These are phyloP conservation scores for Drosophila serrata DNA, from an alignment of 1,140 invertebrate genomes.

Conservation along the genomic window DNA sequence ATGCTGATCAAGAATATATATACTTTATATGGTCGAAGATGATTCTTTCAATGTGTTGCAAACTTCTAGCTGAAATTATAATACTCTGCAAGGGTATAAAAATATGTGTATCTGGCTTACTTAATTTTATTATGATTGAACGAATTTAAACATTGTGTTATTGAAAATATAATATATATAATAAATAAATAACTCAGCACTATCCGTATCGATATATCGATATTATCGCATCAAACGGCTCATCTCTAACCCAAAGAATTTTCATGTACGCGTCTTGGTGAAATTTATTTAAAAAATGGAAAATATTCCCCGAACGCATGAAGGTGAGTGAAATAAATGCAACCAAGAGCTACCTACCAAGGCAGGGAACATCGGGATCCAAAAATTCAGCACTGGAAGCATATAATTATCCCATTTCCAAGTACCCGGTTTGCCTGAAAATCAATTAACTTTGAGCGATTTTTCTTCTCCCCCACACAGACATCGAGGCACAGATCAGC, in stretches of 20 bases:
- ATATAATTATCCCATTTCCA: too few species aligned
- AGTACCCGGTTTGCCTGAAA: constrained; percentile 41
- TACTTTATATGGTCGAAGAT: too few species aligned
- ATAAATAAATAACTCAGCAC: neutral
- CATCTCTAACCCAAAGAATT: constrained; percentile 43
- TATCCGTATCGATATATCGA: neutral
- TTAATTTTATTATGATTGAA: neutral
- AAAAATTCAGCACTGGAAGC: too few species aligned
- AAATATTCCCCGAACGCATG: constrained; percentile 91
- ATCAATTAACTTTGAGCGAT: constrained; percentile 45
- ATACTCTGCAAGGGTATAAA: too few species aligned
- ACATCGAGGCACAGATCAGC: constrained; percentile 96
- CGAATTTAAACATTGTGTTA: neutral
- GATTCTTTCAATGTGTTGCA: too few species aligned
- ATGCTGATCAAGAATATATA: too few species aligned
- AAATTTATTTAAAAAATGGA: constrained; percentile 87
- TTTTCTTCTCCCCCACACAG: constrained; percentile 87
- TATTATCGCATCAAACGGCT: constrained; percentile 21
- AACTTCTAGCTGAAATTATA: too few species aligned
- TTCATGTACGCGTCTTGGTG: constrained; percentile 70
- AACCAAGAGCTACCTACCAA: neutral
- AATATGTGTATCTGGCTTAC: too few species aligned
- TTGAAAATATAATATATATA: neutral
- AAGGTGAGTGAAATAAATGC: constrained; percentile 89
- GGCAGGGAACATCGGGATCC: too few species aligned